Conservation (phyloP, 2,113 vertebrate species). For the Collichthys lucidus region DNA sequence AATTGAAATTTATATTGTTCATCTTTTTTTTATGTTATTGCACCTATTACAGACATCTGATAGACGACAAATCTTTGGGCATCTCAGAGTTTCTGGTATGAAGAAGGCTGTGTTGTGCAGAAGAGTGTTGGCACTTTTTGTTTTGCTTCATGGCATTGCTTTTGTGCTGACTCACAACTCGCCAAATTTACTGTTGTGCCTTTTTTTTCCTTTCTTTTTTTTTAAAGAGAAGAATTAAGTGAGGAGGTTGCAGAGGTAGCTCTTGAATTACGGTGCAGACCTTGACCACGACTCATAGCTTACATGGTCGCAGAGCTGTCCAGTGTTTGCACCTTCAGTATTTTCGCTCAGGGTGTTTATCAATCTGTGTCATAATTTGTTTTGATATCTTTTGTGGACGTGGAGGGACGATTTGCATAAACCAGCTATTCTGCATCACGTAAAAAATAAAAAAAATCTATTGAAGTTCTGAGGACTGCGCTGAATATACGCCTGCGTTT, state of each 20-base stretch:
- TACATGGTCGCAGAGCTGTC: conserved; percentile 35
- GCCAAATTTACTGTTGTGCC: conserved; percentile 73
- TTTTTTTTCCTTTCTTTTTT: conserved; percentile 13
- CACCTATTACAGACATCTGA: conserved; percentile 68
- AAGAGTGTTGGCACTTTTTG: conserved; percentile 49
- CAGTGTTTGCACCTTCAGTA: conserved; percentile 19
- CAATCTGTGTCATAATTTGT: conserved; percentile 31
- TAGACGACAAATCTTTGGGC: conserved; percentile 65
- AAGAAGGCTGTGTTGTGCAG: conserved; percentile 9
- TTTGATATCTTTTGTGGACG: conserved; percentile 42
- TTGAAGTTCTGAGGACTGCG: conserved; percentile 65
- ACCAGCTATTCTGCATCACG: conserved; percentile 52
- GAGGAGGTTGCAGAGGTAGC: conserved; percentile 38
- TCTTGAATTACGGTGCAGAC: conserved; percentile 61
- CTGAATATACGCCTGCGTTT: conserved; percentile 64
- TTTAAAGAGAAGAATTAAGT: conserved; percentile 50
- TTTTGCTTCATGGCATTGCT: conserved; percentile 74
- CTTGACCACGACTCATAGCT: conserved; percentile 57
- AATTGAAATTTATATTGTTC: conserved; percentile 69
- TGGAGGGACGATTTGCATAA: conserved; percentile 65
- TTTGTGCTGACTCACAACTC: conserved; percentile 78
- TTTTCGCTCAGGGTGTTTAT: neutral
- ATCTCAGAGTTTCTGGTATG: conserved; percentile 29
- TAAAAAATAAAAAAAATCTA: conserved; percentile 51
- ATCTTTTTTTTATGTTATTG: conserved; percentile 62